Percentiles rank a stretch among this genome's conserved stretches.
Conservation (phyloP, 2,888 invertebrate genomes). For the Pyrocoelia pectoralis region DNA sequence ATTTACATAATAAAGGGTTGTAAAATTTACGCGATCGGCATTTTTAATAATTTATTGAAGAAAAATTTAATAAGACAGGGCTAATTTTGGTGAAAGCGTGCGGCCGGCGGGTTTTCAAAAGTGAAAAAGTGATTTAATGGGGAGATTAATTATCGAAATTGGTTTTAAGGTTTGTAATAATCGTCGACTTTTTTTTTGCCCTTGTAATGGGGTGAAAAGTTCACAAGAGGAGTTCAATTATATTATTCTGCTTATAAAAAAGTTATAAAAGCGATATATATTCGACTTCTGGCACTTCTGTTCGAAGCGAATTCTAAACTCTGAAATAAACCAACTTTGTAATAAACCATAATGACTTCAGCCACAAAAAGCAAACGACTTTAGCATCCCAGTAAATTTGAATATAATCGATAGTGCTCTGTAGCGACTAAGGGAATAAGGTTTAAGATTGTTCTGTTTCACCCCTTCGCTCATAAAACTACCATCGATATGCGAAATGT, state of each 20-base stretch:
- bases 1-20: too few relatives aligned
- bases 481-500: conserved; percentile 50
- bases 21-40: too few relatives aligned
- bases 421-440: conserved; percentile 29
- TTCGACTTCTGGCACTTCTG: conserved; percentile 35
- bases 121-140: too few relatives aligned
- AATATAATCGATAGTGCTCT: conserved; percentile 36
- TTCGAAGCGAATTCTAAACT: conserved; percentile 33
- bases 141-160: too few relatives aligned
- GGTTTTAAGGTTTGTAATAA: too few relatives aligned
- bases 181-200: not conserved
- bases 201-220: not conserved
- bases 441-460: conserved; percentile 35
- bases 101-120: too few relatives aligned
- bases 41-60: too few relatives aligned
- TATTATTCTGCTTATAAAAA: conserved; percentile 36
- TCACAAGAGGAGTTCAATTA: conserved; percentile 29
- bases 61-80: too few relatives aligned
- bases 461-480: conserved; percentile 41
- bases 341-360: conserved; percentile 40
- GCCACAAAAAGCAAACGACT: conserved; percentile 37
- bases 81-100: too few relatives aligned
- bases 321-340: conserved; percentile 41
- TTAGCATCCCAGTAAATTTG: conserved; percentile 32
- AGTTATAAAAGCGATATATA: conserved; percentile 36